Evolutionary conservation across 2,888 invertebrate species (phyloP).

Genomic region (Torymus aiolomorphi): DNA sequence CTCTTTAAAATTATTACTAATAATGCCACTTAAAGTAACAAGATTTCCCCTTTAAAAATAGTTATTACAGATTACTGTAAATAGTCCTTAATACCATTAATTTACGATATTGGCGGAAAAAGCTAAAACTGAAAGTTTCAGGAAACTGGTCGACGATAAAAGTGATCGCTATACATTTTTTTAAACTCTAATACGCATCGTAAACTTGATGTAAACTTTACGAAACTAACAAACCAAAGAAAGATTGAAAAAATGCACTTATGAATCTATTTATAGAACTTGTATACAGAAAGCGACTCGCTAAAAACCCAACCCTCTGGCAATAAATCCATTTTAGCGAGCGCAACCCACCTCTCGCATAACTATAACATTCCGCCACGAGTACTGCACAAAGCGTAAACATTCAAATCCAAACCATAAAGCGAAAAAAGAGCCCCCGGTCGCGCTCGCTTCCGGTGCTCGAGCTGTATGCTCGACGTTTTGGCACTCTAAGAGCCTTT

Average conservation of each 20-base stretch:
- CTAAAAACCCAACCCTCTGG: constrained; percentile 3
- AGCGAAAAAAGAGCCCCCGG: not conserved
- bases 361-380: constrained; percentile 32
- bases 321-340: constrained; percentile 26
- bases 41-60: no score
- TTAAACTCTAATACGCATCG: no score
- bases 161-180: no score
- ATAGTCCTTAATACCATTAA: not conserved
- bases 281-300: constrained; percentile 7
- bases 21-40: no score
- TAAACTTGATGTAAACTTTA: no score
- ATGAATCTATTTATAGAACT: no score
- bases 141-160: no score
- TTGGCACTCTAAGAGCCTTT: not conserved
- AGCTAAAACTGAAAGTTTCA: not conserved
- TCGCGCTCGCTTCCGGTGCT: constrained; percentile 28
- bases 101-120: not conserved
- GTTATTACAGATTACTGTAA: no score
- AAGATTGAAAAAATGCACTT: no score
- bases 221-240: no score
- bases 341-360: constrained; percentile 4
- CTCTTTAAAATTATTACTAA: not conserved
- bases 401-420: constrained; percentile 7
- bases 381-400: constrained; percentile 20
- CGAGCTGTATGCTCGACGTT: no score